Evolutionary conservation across 2,797 vertebrate genomes (phyloP).

Genomic region (Fratercula arctica): DNA sequence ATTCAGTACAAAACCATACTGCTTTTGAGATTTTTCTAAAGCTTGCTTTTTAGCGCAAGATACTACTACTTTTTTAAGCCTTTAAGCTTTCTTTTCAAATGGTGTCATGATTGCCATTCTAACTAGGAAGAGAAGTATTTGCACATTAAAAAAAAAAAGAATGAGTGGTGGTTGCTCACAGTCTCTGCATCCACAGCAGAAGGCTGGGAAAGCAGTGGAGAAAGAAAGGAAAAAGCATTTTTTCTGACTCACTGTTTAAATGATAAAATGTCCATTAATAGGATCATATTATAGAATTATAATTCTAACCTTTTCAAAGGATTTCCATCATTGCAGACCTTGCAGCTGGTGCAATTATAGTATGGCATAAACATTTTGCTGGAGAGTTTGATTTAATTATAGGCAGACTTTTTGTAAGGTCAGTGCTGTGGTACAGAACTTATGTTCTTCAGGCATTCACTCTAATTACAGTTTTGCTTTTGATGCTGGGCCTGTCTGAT

Average conservation of each 20-base stretch:
- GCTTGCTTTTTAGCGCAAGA: not conserved
- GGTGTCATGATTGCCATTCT: not conserved
- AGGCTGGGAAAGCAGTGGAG: not conserved
- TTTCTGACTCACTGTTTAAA: not conserved
- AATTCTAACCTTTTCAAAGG: constrained; percentile 49
- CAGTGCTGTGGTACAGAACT: constrained; percentile 5
- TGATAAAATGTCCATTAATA: constrained; percentile 25
- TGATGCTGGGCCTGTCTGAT: not conserved
- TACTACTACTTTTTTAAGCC: constrained; percentile 12
- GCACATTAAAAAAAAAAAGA: not conserved
- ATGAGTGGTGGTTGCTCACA: not conserved
- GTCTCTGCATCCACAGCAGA: not conserved
- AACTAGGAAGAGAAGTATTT: not conserved
- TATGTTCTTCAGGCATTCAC: not conserved
- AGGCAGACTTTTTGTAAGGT: constrained; percentile 33
- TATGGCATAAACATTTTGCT: constrained; percentile 43
- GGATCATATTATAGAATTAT: constrained; percentile 18
- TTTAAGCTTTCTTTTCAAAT: constrained; percentile 48
- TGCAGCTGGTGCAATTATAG: constrained; percentile 51
- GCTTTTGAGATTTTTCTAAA: not conserved
- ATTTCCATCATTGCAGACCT: constrained; percentile 30
- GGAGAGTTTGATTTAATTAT: constrained; percentile 44
- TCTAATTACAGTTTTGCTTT: constrained; percentile 4
- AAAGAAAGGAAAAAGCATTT: not conserved
- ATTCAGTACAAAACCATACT: not conserved